Percentiles rank a stretch among this genome's conserved stretches.
These are phyloP conservation scores for Pecten maximus DNA, from an alignment of 2,888 invertebrate species.

Conservation along the genomic window DNA sequence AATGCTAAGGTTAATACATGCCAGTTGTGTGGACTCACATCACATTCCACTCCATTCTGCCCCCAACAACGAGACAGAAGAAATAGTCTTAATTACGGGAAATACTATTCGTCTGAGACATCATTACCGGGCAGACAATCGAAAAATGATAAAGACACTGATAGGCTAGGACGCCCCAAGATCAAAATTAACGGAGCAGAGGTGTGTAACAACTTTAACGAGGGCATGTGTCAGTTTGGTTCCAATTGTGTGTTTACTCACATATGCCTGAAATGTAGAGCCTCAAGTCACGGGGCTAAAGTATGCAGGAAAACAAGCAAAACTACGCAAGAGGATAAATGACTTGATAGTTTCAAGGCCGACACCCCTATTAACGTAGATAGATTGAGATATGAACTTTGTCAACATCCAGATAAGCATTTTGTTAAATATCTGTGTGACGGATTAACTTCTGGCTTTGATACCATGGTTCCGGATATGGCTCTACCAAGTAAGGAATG, in stretches of 20 bases:
- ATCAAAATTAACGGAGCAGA: neutral
- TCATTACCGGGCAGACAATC: neutral
- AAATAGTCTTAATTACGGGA: neutral
- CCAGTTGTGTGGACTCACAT: neutral
- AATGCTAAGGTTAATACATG: constrained; percentile 27
- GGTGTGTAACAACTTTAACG: constrained; percentile 37
- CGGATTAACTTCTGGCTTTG: no score
- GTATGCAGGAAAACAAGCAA: neutral
- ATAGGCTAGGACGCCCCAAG: neutral
- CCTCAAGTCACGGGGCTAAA: neutral
- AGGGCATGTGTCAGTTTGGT: neutral
- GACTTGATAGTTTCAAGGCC: no score
- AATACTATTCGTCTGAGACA: neutral
- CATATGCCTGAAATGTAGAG: neutral
- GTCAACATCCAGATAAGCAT: no score
- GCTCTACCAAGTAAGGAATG: no score
- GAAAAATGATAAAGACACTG: neutral
- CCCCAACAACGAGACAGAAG: neutral
- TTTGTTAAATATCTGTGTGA: no score
- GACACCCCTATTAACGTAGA: no score
- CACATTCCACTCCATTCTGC: neutral
- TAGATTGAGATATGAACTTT: no score
- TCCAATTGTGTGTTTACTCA: neutral
- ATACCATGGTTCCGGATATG: no score
- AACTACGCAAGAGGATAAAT: no score